phyloP scores from a whole-genome alignment of 2,797 vertebrate species.

The Champsocephalus esox region DNA sequence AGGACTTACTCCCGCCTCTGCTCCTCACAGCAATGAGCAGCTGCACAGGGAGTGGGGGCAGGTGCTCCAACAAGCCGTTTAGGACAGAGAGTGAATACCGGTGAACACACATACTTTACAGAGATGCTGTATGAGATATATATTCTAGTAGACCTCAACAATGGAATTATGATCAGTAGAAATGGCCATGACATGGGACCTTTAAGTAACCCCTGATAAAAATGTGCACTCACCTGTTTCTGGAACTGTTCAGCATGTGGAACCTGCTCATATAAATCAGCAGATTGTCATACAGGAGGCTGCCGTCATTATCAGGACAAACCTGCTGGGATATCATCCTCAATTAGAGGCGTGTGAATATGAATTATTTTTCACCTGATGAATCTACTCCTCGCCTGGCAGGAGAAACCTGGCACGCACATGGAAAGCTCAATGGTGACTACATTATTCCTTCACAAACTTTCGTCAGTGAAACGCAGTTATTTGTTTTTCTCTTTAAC shows the following conservation, averaged over 20 bases:
- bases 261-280: slow-evolving; percentile 21
- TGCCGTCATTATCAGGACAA: slow-evolving; percentile 23
- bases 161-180: too few species aligned
- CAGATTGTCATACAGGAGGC: slow-evolving; percentile 12
- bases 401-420: slow-evolving; percentile 42
- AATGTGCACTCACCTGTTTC: background rate
- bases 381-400: slow-evolving; percentile 48
- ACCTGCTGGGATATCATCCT: slow-evolving; percentile 54
- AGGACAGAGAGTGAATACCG: too few species aligned
- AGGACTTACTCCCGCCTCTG: too few species aligned
- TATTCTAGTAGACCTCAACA: too few species aligned
- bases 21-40: too few species aligned
- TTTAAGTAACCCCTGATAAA: background rate
- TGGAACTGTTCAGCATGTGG: background rate
- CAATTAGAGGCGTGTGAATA: slow-evolving; percentile 51
- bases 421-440: slow-evolving; percentile 37
- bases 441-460: slow-evolving; percentile 22
- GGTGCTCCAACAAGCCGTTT: too few species aligned
- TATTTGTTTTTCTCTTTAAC: slow-evolving; percentile 31
- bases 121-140: too few species aligned
- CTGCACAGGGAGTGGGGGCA: too few species aligned
- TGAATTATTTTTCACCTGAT: slow-evolving; percentile 32
- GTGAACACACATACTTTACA: too few species aligned
- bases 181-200: too few species aligned
- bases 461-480: slow-evolving; percentile 34